Conservation (phyloP, 2,797 vertebrate species). For the Taenioides sp. region DNA sequence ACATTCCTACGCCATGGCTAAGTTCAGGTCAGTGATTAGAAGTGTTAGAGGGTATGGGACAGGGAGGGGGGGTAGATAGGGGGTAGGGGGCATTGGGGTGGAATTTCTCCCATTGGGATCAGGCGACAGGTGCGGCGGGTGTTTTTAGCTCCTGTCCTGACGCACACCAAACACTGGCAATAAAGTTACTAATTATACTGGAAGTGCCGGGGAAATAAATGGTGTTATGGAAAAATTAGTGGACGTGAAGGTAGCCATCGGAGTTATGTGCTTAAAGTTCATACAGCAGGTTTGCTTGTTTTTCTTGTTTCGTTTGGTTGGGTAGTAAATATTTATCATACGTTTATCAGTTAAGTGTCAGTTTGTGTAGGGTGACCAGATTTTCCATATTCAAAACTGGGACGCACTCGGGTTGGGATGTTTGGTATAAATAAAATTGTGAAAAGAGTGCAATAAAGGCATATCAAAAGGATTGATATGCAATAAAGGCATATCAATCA, state of each 20-base stretch:
- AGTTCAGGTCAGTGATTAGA: constrained; percentile 2
- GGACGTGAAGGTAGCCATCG: too few relatives aligned
- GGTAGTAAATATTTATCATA: too few relatives aligned
- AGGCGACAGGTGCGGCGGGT: constrained; percentile 62
- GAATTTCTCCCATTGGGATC: constrained; percentile 50
- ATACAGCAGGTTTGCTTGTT: too few relatives aligned
- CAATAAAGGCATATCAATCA: too few relatives aligned
- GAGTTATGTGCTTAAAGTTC: not conserved
- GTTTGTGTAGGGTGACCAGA: too few relatives aligned
- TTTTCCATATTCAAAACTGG: too few relatives aligned
- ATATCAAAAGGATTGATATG: too few relatives aligned
- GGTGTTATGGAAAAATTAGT: not conserved
- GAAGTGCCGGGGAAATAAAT: not conserved
- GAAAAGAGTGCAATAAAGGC: too few relatives aligned
- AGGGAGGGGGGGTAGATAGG: not conserved
- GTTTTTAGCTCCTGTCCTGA: constrained; percentile 52
- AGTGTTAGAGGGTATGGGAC: not conserved
- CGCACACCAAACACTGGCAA: constrained; percentile 21
- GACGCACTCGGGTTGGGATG: too few relatives aligned
- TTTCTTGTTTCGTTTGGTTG: too few relatives aligned
- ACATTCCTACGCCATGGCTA: constrained; percentile 34
- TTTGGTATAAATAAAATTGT: too few relatives aligned
- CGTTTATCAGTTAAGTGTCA: too few relatives aligned
- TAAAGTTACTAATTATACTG: constrained; percentile 6
- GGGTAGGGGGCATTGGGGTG: constrained; percentile 23